Base-by-base conservation (phyloP, 2,797 vertebrate genomes). In the Sebastes oblongus region DNA sequence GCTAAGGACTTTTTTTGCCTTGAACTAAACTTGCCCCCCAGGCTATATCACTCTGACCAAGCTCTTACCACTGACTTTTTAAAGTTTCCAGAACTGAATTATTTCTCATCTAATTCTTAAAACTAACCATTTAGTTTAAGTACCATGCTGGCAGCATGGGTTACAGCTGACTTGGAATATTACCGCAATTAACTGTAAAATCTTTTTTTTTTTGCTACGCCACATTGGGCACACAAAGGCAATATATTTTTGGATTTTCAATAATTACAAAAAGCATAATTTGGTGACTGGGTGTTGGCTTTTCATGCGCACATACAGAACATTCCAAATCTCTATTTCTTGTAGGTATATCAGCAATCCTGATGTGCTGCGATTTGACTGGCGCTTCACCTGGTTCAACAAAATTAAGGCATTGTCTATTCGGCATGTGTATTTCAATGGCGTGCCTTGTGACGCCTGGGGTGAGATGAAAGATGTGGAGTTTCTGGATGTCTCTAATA, bases 261-360 rank as follows among this genome's bases (percentile, higher is more conserved):
- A 30, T 30, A 20, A 18, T 20, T 27, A 60, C 27, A 29, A 30
- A 30, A 60, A 30, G 8, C 8, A 16, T 54, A 10, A 54, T 54
- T 22, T 54, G 52, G 6, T 1, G 14, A 69, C 16, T 24, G 6
- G 24, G 1, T 42, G 20, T 60, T 74, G 55, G 39, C 11, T 59
- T 69, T 56, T 16, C 4, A 24, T 22, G 20, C 25, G 5, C 32
- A 39, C 22, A n/a, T 61, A 54, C 3, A 6, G 4, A 80, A 36
- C 16, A 24, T 13, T 61, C 34, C 39, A 52, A 30, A 12, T 74
- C 2, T 89, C 18, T 67, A 2, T 78, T 72, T 80, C 71, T 75
- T 88, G 16, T 32, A 96, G 95, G 94, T 97, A 97, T 60, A 97
- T 97, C 86, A 97, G 96, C 82, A 97, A 98, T 88, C 97, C 97